These are phyloP conservation scores for Astropecten irregularis DNA, from an alignment of 53 echinoderm and acorn worm species.

Conservation along the genomic window DNA sequence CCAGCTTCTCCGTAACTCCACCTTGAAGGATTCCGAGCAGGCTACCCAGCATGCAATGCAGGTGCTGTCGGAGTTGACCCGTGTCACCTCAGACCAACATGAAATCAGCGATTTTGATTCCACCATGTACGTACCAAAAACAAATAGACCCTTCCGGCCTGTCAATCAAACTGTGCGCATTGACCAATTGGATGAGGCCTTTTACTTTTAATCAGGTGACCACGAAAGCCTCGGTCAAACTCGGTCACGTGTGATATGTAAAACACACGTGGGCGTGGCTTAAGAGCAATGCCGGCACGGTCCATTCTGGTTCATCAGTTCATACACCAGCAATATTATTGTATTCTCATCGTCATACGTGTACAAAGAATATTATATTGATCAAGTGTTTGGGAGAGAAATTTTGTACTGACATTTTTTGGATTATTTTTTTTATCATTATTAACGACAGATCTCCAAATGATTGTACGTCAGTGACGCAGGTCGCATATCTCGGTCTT, in stretches of 20 bases:
- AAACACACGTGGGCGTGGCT: too few species aligned
- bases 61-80: slow-evolving; percentile 73
- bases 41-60: slow-evolving; percentile 71
- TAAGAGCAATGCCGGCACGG: too few species aligned
- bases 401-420: not conserved
- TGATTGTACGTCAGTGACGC: not conserved
- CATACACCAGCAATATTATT: not conserved
- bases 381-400: not conserved
- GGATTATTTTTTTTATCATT: not conserved
- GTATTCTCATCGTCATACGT: too few species aligned
- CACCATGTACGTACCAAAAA: slow-evolving; percentile 19
- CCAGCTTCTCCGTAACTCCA: slow-evolving; percentile 59
- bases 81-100: slow-evolving; percentile 6
- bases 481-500: slow-evolving; percentile 64
- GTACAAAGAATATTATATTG: too few species aligned
- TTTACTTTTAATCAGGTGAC: too few species aligned
- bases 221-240: too few species aligned
- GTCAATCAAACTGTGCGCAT: too few species aligned
- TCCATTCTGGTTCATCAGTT: too few species aligned
- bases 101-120: slow-evolving; percentile 20
- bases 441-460: not conserved
- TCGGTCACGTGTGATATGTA: too few species aligned
- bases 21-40: slow-evolving; percentile 78
- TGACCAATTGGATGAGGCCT: too few species aligned
- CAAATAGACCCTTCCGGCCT: too few species aligned